Evolutionary conservation across 2,888 invertebrate species (phyloP).

Genomic region (Pegoplata infirma): DNA sequence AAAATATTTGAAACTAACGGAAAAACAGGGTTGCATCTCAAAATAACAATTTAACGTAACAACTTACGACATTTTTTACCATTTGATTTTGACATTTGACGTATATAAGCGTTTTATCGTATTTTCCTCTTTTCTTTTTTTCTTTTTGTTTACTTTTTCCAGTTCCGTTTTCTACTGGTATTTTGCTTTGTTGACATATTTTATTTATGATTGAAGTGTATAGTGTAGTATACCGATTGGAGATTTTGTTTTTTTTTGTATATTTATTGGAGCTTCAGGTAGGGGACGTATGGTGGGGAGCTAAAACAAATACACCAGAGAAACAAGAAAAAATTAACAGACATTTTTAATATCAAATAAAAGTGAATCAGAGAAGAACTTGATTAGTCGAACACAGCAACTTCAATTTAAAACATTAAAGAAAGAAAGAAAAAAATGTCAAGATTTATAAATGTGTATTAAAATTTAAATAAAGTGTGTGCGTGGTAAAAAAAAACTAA

Average conservation of each 20-base stretch:
- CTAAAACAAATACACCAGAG: slow-evolving; percentile 23
- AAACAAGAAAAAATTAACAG: slow-evolving; percentile 48
- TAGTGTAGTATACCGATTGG: slow-evolving; percentile 31
- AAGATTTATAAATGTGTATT: neutral
- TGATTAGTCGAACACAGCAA: slow-evolving; percentile 55
- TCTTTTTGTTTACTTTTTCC: slow-evolving; percentile 48
- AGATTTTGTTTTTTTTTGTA: slow-evolving; percentile 28
- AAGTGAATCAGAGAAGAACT: slow-evolving; percentile 59
- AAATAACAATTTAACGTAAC: no score
- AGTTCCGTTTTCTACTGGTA: slow-evolving; percentile 50
- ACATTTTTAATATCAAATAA: slow-evolving; percentile 49
- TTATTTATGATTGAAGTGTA: slow-evolving; percentile 24
- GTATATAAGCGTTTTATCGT: neutral
- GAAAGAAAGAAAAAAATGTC: slow-evolving; percentile 12
- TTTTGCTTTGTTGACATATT: slow-evolving; percentile 58
- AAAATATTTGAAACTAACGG: neutral
- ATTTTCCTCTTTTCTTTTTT: neutral
- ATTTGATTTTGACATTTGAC: neutral
- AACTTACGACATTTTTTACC: neutral
- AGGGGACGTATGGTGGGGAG: slow-evolving; percentile 44
- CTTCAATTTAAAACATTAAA: slow-evolving; percentile 53
- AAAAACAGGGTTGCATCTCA: neutral
- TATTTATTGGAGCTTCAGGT: slow-evolving; percentile 12
- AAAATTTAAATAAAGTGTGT: slow-evolving; percentile 41
- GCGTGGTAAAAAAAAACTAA: slow-evolving; percentile 50